Evolutionary conservation across 1,140 invertebrate species (phyloP).

Genomic region (Scaptomyza pallida): DNA sequence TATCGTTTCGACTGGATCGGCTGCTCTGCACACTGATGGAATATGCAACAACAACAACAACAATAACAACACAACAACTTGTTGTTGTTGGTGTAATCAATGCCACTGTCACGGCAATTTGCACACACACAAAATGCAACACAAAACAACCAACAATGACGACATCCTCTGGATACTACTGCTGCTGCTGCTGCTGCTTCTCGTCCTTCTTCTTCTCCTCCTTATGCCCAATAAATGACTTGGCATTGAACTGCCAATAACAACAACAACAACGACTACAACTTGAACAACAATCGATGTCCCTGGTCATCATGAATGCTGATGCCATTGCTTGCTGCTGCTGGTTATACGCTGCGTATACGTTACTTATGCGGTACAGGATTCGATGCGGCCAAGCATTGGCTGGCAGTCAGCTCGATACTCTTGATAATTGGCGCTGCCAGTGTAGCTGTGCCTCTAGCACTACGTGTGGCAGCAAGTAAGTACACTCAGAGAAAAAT

Average conservation of each 20-base stretch:
- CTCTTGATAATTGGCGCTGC: conserved; percentile 88
- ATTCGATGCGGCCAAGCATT: conserved; percentile 86
- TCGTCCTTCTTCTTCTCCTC: no score
- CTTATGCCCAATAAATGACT: conserved; percentile 56
- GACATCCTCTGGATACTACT: conserved; percentile 14
- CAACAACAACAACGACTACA: conserved; percentile 52
- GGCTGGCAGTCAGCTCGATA: conserved; percentile 88
- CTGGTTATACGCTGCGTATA: conserved; percentile 27
- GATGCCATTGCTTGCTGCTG: conserved; percentile 39
- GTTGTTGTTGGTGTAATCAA: conserved; percentile 73
- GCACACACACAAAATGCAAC: conserved; percentile 77
- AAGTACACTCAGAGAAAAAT: conserved; percentile 48
- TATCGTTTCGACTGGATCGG: conserved; percentile 54
- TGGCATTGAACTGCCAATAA: conserved; percentile 77
- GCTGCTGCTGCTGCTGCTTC: background rate
- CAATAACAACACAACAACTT: background rate
- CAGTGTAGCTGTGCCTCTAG: conserved; percentile 88
- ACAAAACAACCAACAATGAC: conserved; percentile 60
- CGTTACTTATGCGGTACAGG: conserved; percentile 62
- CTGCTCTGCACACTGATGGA: conserved; percentile 27
- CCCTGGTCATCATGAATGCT: conserved; percentile 68
- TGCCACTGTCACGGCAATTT: conserved; percentile 81
- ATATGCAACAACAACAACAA: conserved; percentile 12
- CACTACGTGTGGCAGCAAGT: conserved; percentile 87
- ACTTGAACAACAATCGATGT: conserved; percentile 44